Evolutionary conservation across 2,888 invertebrate species (phyloP).

Genomic region (Lithosia quadra): DNA sequence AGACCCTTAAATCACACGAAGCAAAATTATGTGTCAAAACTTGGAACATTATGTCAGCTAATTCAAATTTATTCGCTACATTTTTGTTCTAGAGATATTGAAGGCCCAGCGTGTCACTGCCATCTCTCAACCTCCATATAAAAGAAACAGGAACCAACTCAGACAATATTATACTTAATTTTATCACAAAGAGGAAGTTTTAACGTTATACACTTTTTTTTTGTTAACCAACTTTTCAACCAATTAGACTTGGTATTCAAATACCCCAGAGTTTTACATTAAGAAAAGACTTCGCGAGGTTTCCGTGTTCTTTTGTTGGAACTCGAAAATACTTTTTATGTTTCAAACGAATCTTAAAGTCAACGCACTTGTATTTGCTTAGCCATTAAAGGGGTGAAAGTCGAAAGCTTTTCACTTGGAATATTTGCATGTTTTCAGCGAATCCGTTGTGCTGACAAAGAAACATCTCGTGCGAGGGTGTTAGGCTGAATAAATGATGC

Average conservation of each 20-base stretch:
- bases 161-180: slow-evolving; percentile 49
- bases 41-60: slow-evolving; percentile 16
- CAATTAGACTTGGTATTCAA: slow-evolving; percentile 63
- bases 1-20: slow-evolving; percentile 14
- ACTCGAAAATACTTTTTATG: slow-evolving; percentile 53
- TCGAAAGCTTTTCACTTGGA: slow-evolving; percentile 64
- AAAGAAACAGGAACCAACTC: slow-evolving; percentile 35
- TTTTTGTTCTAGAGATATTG: slow-evolving; percentile 14
- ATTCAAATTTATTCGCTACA: slow-evolving; percentile 10
- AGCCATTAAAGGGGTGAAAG: slow-evolving; percentile 72
- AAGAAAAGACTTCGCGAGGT: slow-evolving; percentile 44
- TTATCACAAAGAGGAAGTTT: slow-evolving; percentile 49
- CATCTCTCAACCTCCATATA: slow-evolving; percentile 18
- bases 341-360: slow-evolving; percentile 56
- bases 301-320: slow-evolving; percentile 47
- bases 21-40: slow-evolving; percentile 17
- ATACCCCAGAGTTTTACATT: slow-evolving; percentile 61
- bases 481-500: slow-evolving; percentile 57
- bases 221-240: slow-evolving; percentile 48
- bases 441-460: slow-evolving; percentile 55
- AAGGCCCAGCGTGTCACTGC: slow-evolving; percentile 21
- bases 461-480: slow-evolving; percentile 52
- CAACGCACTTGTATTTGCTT: slow-evolving; percentile 67
- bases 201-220: slow-evolving; percentile 51
- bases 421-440: slow-evolving; percentile 76